Base-by-base conservation (phyloP, 1,140 invertebrate species). In the Spodoptera frugiperda region DNA sequence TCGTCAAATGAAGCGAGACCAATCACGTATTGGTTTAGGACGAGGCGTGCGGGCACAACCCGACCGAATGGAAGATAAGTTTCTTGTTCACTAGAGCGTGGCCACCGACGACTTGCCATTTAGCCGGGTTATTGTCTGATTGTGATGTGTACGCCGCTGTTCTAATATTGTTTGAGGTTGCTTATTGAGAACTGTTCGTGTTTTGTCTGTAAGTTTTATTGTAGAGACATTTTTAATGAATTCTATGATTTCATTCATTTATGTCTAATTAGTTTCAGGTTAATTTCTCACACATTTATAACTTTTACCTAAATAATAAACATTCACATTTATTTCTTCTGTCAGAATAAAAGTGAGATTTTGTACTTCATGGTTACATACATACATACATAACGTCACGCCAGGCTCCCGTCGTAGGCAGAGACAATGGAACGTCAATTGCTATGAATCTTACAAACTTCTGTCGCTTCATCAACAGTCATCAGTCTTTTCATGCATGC, bases 11-110 rank as follows among this genome's bases (percentile, higher is more conserved):
- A 82, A 75, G 71, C 79, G 78, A 67, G 74, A 63, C 61, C 75
- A 70, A 78, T 78, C 78, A 73, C 68, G 53, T 86, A 82, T 84
- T 86, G 83, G 78, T 82, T 84, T 86, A 84, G 83, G 84, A 82
- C 61, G 54, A 61, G 39, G 65, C 54, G 77, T 72, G 76, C 53
- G 53, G 55, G 49, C 51, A 33, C 46, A 33, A 74, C 48, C 72
- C 72, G 72, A 14, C 55, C 57, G 15, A 21, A 5, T 61, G 21
- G 33, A 30, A 17, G 57, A 67, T 57, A 30, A 61, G 63, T 46
- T 73, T 61, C 70, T 53, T 51, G 65, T 63, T 75, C 77, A 77
- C 70, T 30, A 57, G 46, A 73, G 74, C 70, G 53, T 44, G 49
- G n/a, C 19, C 14, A 61, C 44, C 14, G 21, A 73, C 44, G 30